Base-by-base conservation (phyloP, 2,888 invertebrate species). In the Acanthoscelides obtectus region DNA sequence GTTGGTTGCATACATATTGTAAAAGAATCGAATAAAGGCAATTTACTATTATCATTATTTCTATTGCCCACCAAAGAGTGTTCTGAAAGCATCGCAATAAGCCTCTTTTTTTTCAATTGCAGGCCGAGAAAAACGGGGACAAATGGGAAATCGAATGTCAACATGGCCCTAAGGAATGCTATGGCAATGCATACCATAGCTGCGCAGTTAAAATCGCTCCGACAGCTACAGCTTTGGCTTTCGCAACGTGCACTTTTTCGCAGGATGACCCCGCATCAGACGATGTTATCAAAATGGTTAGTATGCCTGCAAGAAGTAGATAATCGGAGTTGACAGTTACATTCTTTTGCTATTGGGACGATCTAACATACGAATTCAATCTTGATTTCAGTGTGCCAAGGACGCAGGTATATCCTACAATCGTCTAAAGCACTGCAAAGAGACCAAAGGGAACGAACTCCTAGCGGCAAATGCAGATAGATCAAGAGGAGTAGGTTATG, bases 141-240 rank as follows among this genome's bases (percentile, higher is more conserved):
- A 66, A 6, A 66, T 66, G 66, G 66, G 17, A 21, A 20, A n/a
- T 70, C 20, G 70, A 64, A 2, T 80, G 80, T 68, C 79, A 80
- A 75, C 80, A 80, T 73, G 80, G 80, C 4, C 66, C 81, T 0
- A 70, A 75, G 0, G 89, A 89, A 80, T 89, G 89, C 77, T 78
- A 79, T 3, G 88, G 88, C 19, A 89, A 89, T 79, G 85, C 84
- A 76, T 83, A 86, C 6, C 88, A 89, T 76, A 86, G 88, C 0
- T 89, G 89, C 74, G 88, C 84, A 0, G 78, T 88, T 85, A 71
- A 78, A n/a, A 74, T 78, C 20, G 69, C 67, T 5, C 22, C 72
- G 73, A 77, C 80, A 19, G 74, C 73, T 22, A 70, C 73, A 22
- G 67, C 72, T 22, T 17, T 66, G 17, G 72, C 25, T 66, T 75